These are phyloP conservation scores for Pegea sp. DNA, from an alignment of 23 tunicate species.

Conservation along the genomic window DNA sequence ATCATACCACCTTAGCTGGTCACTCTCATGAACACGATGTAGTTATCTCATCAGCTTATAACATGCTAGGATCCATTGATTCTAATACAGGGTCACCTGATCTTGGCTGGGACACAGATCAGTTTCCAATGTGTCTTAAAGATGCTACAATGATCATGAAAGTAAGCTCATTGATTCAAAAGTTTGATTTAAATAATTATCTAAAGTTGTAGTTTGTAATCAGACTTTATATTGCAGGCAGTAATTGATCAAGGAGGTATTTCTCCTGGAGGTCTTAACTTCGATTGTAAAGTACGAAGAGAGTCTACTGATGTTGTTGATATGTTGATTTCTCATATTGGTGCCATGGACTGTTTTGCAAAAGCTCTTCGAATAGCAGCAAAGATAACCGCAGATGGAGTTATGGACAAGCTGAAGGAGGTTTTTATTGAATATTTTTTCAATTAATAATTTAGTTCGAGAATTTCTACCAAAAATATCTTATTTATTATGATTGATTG, in stretches of 20 bases:
- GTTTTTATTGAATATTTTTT: too few relatives aligned
- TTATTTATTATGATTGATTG: constrained; percentile 1
- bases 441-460: too few relatives aligned
- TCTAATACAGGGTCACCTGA: constrained; percentile 95
- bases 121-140: constrained; percentile 91
- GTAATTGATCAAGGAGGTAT: constrained; percentile 75
- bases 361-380: constrained; percentile 61
- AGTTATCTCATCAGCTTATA: constrained; percentile 74
- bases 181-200: too few relatives aligned
- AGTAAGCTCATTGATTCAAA: constrained; percentile 5
- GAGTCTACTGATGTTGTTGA: constrained; percentile 77
- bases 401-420: constrained; percentile 39
- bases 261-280: constrained; percentile 82
- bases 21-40: constrained; percentile 83
- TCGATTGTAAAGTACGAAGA: constrained; percentile 90
- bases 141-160: constrained; percentile 86
- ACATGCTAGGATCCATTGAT: constrained; percentile 76
- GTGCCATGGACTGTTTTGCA: constrained; percentile 95
- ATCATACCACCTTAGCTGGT: constrained; percentile 89
- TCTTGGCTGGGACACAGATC: constrained; percentile 95
- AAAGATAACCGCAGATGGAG: constrained; percentile 40
- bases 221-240: too few relatives aligned
- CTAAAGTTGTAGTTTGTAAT: too few relatives aligned
- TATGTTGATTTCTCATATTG: constrained; percentile 78
- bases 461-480: neutral